Percentiles rank a stretch among this genome's conserved stretches.
These are phyloP conservation scores for Tetranychus truncatus DNA, from an alignment of 2,888 invertebrate species.

Conservation along the genomic window DNA sequence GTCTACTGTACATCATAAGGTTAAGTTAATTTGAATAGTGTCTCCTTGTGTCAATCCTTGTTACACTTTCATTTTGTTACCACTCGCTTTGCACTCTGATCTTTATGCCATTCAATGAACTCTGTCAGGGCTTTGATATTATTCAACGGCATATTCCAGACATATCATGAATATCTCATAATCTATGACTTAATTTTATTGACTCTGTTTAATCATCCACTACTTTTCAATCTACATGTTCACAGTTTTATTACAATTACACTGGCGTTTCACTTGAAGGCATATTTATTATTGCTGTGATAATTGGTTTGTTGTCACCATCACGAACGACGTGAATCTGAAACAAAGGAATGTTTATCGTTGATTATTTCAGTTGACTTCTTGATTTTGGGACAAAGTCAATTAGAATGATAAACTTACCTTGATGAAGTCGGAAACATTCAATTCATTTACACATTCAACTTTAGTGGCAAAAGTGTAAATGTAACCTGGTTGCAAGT, in stretches of 20 bases:
- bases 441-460: constrained; percentile 39
- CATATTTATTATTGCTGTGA: constrained; percentile 69
- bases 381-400: not conserved
- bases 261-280: constrained; percentile 49
- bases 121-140: too few relatives aligned
- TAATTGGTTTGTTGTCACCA: constrained; percentile 44
- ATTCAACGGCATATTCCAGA: too few relatives aligned
- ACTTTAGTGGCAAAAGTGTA: constrained; percentile 51
- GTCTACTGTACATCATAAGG: not conserved
- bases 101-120: too few relatives aligned
- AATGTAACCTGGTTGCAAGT: constrained; percentile 50
- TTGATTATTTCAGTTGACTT: not conserved
- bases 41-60: not conserved
- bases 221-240: not conserved
- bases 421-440: constrained; percentile 42
- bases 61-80: not conserved
- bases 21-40: constrained; percentile 1
- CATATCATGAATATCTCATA: too few relatives aligned
- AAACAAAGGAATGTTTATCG: constrained; percentile 20
- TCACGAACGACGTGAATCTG: constrained; percentile 44
- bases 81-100: not conserved
- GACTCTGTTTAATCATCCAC: too few relatives aligned
- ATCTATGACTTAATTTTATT: too few relatives aligned
- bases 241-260: not conserved
- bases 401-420: constrained; percentile 33